Evolutionary conservation across 1,140 invertebrate species (phyloP), one percentile per base, ranked within the genome.

Genomic region (Tetramorium simillimum): DNA sequence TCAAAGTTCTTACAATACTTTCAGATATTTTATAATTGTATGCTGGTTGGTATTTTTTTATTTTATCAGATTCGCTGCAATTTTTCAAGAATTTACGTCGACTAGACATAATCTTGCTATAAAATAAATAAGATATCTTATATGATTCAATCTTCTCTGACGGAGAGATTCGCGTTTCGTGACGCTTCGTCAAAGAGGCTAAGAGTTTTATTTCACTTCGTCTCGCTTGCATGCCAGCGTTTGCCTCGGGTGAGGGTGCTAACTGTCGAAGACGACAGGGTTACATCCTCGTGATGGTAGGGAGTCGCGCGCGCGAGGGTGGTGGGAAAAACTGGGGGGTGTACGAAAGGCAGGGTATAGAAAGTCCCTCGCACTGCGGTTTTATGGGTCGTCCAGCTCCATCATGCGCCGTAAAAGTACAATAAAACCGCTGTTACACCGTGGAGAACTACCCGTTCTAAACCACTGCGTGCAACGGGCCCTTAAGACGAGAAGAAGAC

Each of bases 341-440:
- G 10, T 70, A 46, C 33, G 60, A 62, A 67, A 37, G 62, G 21
- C 62, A 58, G 62, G 24, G 80, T 88, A 76, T 80, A 86, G 85
- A 88, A 81, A 91, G 90, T 91, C 90, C 80, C 86, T 91, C 89
- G 88, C 73, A 91, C 76, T 81, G 88, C 60, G 91, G 87, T 94
- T 95, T 95, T 95, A 95, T 93, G 89, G 93, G 75, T 93, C 93
- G 93, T 94, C 93, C 93, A 94, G 93, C 91, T 94, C 93, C 93
- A 94, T 94, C 93, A 94, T 92, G 91, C 90, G 86, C 90, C 93
- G 92, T 95, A 94, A 95, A 95, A 95, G 90, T 91, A 92, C 93
- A 93, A 95, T 95, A 95, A 95, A 95, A 95, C 86, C 92, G 89
- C 92, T 94, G 93, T 94, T 94, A 94, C 92, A 88, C 37, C 75